These are phyloP conservation scores for Apodemus agrarius DNA, from an alignment of 2,797 vertebrate species.

Conservation along the genomic window DNA sequence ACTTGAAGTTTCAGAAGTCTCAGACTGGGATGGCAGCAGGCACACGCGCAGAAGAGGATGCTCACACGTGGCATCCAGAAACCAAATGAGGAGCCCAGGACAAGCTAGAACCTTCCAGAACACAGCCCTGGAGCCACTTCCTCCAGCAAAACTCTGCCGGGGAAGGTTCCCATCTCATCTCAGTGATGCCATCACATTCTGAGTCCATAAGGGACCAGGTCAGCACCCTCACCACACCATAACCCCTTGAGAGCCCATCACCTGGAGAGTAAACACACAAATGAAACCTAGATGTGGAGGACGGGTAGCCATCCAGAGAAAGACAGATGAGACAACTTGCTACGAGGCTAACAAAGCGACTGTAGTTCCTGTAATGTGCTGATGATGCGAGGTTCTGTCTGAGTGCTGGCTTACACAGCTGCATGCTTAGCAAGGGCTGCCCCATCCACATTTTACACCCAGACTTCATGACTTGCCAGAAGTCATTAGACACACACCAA, in stretches of 20 bases:
- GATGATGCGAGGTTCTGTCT: not conserved
- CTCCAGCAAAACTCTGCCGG: not conserved
- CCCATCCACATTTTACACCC: not conserved
- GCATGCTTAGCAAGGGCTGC: not conserved
- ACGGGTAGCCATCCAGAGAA: not conserved
- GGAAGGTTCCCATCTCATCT: not conserved
- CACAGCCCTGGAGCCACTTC: not conserved
- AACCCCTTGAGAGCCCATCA: not conserved
- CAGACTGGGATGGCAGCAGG: not conserved
- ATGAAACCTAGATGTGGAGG: not conserved
- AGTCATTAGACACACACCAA: not conserved
- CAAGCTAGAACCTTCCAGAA: not conserved
- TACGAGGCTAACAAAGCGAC: not conserved
- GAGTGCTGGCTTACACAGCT: not conserved
- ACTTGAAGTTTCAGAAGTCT: not conserved
- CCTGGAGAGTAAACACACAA: not conserved
- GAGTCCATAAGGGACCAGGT: not conserved
- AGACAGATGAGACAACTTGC: not conserved
- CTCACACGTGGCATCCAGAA: not conserved
- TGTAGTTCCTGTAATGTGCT: not conserved
- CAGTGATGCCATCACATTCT: no score
- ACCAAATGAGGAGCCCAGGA: not conserved
- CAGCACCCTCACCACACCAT: not conserved
- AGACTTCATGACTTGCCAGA: not conserved
- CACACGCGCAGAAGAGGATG: not conserved